phyloP scores from a whole-genome alignment of 2,888 invertebrate genomes.

The Melitaea athalia region DNA sequence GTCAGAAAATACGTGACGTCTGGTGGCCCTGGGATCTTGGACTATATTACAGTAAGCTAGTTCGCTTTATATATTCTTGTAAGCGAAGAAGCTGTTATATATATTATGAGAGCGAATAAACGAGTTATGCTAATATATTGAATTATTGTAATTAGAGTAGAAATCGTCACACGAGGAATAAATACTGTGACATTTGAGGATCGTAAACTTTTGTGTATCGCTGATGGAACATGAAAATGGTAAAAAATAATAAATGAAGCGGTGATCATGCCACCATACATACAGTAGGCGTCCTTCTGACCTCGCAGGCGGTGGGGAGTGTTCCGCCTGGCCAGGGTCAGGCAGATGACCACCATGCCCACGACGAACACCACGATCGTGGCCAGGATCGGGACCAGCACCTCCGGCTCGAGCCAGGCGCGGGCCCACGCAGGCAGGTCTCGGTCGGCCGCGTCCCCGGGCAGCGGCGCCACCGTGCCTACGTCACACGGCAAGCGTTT shows the following conservation, averaged over 20 bases:
- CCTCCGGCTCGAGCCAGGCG: constrained; percentile 94
- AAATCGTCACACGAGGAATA: no score
- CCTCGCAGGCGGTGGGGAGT: constrained; percentile 92
- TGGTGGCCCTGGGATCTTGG: no score
- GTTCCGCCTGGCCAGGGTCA: constrained; percentile 92
- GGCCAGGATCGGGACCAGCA: constrained; percentile 94
- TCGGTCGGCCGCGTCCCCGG: constrained; percentile 81
- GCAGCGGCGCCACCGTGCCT: constrained; percentile 93
- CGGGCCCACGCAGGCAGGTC: constrained; percentile 89
- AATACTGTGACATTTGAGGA: no score
- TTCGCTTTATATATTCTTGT: not conserved
- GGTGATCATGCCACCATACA: constrained; percentile 81
- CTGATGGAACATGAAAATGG: not conserved
- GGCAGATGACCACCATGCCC: constrained; percentile 94
- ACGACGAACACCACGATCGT: constrained; percentile 95
- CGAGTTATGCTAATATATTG: not conserved
- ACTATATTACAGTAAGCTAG: no score
- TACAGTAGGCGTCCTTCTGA: constrained; percentile 89
- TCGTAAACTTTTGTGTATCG: no score
- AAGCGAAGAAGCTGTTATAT: constrained; percentile 3
- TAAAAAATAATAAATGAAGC: constrained; percentile 57
- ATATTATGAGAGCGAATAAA: not conserved
- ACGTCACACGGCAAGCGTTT: no score
- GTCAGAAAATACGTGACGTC: no score
- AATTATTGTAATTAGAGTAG: no score